Evolutionary conservation across 2,888 invertebrate species (phyloP).

Genomic region (Agrenia bidenticulata): DNA sequence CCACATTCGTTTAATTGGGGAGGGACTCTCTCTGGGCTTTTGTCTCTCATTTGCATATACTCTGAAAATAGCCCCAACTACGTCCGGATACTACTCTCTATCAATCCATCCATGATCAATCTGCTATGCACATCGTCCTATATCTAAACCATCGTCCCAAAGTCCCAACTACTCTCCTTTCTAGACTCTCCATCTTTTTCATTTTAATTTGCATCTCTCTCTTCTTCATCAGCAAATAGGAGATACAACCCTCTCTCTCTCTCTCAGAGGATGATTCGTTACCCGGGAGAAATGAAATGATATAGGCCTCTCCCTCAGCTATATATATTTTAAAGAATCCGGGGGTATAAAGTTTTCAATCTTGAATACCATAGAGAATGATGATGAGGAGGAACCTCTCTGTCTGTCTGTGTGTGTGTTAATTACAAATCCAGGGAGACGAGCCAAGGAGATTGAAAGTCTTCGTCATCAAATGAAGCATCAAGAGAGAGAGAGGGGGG

Average conservation of each 20-base stretch:
- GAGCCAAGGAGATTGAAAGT: conserved; percentile 12
- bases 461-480: conserved; percentile 14
- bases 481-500: background rate
- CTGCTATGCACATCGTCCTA: background rate
- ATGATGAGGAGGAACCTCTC: background rate
- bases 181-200: background rate
- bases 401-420: conserved; percentile 20
- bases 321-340: too few species aligned
- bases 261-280: too few species aligned
- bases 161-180: background rate
- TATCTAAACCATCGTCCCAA: background rate
- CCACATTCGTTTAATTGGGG: background rate
- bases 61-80: too few species aligned
- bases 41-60: conserved; percentile 12
- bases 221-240: background rate
- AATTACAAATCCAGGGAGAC: conserved; percentile 35
- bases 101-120: too few species aligned
- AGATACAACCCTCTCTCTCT: too few species aligned
- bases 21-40: conserved; percentile 3
- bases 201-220: conserved; percentile 12
- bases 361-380: too few species aligned
- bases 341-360: too few species aligned
- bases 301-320: too few species aligned
- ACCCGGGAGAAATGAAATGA: too few species aligned
- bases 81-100: too few species aligned